These are phyloP conservation scores for Meliscaeva auricollis DNA, from an alignment of 2,888 invertebrate species.

Conservation along the genomic window DNA sequence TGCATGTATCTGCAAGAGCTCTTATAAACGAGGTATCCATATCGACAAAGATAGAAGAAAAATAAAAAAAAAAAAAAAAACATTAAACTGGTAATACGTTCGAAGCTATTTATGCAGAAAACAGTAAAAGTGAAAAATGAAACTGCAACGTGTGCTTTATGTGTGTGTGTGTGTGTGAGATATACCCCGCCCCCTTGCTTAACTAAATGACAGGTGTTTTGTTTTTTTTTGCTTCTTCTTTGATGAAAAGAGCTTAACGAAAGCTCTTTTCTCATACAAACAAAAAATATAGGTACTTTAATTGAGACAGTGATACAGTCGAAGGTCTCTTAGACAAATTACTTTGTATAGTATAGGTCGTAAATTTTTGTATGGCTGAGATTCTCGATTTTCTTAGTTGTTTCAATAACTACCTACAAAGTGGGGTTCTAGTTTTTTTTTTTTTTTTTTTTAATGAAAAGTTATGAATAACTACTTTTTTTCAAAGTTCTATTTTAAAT, in stretches of 20 bases:
- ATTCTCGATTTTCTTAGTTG: too few species aligned
- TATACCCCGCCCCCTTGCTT: background rate
- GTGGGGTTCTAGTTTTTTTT: too few species aligned
- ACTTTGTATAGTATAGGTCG: background rate
- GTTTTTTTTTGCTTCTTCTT: background rate
- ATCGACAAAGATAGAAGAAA: background rate
- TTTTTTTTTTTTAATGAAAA: too few species aligned
- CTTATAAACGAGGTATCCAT: background rate
- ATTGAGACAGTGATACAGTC: slow-evolving; percentile 13
- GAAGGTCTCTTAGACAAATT: background rate
- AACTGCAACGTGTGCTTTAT: slow-evolving; percentile 30
- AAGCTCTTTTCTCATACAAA: slow-evolving; percentile 21
- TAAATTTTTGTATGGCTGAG: too few species aligned
- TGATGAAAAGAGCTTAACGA: slow-evolving; percentile 12
- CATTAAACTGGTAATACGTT: slow-evolving; percentile 25
- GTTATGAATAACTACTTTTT: too few species aligned
- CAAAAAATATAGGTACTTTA: background rate
- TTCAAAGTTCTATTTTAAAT: too few species aligned
- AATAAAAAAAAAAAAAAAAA: background rate
- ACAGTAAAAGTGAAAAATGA: slow-evolving; percentile 61
- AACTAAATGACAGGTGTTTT: slow-evolving; percentile 19
- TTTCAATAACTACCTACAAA: too few species aligned
- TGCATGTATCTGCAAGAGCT: background rate
- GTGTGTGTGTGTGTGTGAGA: background rate
- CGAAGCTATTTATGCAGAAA: slow-evolving; percentile 19